Conservation (phyloP, 2,888 invertebrate genomes). For the Cheilosia scutellata region DNA sequence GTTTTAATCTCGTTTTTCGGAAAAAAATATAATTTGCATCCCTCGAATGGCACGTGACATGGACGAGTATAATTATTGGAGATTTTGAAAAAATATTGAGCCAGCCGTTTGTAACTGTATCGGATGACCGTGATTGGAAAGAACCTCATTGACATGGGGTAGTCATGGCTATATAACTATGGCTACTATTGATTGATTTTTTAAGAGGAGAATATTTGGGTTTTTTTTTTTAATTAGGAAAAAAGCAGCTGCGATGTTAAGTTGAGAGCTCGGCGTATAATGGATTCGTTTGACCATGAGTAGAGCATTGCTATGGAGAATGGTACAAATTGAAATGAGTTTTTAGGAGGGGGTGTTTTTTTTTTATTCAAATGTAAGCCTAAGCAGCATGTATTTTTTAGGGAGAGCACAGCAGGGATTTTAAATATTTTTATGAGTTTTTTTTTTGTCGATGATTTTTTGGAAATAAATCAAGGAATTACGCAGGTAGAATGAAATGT, state of each 20-base stretch:
- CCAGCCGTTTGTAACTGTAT: constrained; percentile 62
- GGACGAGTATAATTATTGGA: constrained; percentile 60
- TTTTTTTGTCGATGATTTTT: neutral
- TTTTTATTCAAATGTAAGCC: constrained; percentile 10
- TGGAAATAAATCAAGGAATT: neutral
- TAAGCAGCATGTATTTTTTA: constrained; percentile 23
- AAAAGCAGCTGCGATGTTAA: constrained; percentile 62
- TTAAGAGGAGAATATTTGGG: constrained; percentile 50
- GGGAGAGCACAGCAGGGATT: constrained; percentile 30
- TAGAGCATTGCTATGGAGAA: constrained; percentile 11
- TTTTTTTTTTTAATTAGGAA: constrained; percentile 59
- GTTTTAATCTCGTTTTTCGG: constrained; percentile 64
- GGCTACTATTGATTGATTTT: constrained; percentile 64
- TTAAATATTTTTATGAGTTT: neutral
- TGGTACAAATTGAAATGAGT: constrained; percentile 36
- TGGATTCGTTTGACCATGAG: constrained; percentile 63
- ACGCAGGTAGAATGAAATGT: neutral
- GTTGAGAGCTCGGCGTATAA: constrained; percentile 17
- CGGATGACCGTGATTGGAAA: constrained; percentile 70
- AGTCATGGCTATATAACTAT: constrained; percentile 31
- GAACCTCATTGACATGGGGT: constrained; percentile 52
- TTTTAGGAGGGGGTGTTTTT: constrained; percentile 25
- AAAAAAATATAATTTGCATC: constrained; percentile 72
- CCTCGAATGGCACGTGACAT: constrained; percentile 71
- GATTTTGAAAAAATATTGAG: constrained; percentile 45